Base-by-base conservation (phyloP, 1,140 invertebrate species). In the Nebria ingens region DNA sequence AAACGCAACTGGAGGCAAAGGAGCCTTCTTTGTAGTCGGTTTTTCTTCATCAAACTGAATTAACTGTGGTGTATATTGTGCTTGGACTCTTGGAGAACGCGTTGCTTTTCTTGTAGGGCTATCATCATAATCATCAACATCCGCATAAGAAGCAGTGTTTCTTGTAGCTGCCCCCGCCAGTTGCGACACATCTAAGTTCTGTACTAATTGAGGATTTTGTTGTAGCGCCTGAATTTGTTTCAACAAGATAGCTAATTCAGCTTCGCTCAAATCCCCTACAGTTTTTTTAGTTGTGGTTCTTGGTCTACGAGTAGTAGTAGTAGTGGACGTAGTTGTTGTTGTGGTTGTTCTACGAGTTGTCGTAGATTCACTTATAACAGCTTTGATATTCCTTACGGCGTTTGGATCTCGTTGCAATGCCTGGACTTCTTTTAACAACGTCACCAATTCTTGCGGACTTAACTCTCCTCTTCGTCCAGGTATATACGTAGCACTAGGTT, bases 191-290 rank as follows among this genome's bases (percentile, higher is more conserved):
- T 45, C 68, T 21, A 70, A 34, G 11, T 64, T 55, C 55, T 61
- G 57, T 2, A 59, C 62, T 21, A 62, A 60, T 9, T 59, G 57
- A 4, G 66, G 66, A 57, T 69, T 61, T 42, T 62, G 63, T 53
- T 69, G 67, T 22, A 68, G 56, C 0, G 58, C 59, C 57, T 70
- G 67, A 6, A 70, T 51, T 58, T 70, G 67, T 15, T 60, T 63
- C 40, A 15, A 70, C 65, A 15, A 61, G 22, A 54, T 20, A 40
- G 17, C 23, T 21, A 20, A 21, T 45, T n/a, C 20, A 21, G 9
- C 19, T 50, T 59, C 6, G 15, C 17, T 45, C 4, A 45, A 17
- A 17, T 45, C 40, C 9, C 17, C 17, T 45, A 45, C 9, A 17
- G 40, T 45, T 17, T 45, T 45, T 45, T 45, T 6, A 17, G 6